Base-by-base conservation (phyloP, 1,140 invertebrate genomes). In the Magallana gigas region DNA sequence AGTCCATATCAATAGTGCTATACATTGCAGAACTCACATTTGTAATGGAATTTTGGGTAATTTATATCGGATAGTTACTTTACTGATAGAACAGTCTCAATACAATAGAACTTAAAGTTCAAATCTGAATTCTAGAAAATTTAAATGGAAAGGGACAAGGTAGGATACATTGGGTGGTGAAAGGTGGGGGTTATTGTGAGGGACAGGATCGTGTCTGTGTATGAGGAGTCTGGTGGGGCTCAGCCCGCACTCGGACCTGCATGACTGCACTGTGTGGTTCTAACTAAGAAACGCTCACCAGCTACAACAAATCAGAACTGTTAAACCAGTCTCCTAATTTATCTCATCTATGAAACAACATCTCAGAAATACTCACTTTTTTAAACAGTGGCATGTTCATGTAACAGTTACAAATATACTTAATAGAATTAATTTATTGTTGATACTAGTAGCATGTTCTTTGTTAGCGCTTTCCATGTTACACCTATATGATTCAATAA, bases 31-130 rank as follows among this genome's bases (percentile, higher is more conserved):
- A 48, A 48, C 36, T 48, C 36, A 48, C 36, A 48, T 2, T 48
- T 48, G 36, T 48, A 4, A 48, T 48, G 2, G 36, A 48, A 48
- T 48, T 48, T 48, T 48, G 36, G 36, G 36, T 48, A 48, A 48
- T 48, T 48, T 48, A 48, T 48, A 48, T 48, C 36, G 3, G 3
- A 48, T 48, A 48, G 5, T 48, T 59, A 8, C 64, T 18, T 83
- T 85, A 48, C 16, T 56, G 57, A 5, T 36, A 81, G 56, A 7
- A 86, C 87, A 88, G 87, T 88, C 76, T 88, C 58, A 85, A 85
- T 83, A 85, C 86, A 59, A 89, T 85, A 83, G 86, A 89, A 89
- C 23, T 16, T 64, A 64, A 8, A 5, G 36, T 48, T 48, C 36
- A 48, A 64, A 29, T 76, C 23, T 29, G 23, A 76, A 76, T 76